Evolutionary conservation across 2,797 vertebrate species (phyloP).

Genomic region (Sparidentex hasta): DNA sequence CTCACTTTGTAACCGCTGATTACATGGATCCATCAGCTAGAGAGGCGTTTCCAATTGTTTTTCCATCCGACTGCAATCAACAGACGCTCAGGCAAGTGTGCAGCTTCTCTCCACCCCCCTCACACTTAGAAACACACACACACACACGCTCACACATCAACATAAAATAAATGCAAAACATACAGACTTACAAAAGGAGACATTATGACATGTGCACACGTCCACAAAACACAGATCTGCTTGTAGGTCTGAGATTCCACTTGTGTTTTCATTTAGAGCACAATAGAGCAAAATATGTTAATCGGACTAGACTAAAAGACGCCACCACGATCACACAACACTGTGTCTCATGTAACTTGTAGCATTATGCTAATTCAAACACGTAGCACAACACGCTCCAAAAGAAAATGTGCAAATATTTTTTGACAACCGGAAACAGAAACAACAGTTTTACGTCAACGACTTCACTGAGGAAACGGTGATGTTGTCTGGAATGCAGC

Average conservation of each 20-base stretch:
- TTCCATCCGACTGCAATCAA: conserved; percentile 74
- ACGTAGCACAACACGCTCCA: too few species aligned
- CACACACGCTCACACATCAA: neutral
- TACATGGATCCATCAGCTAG: conserved; percentile 71
- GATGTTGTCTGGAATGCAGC: too few species aligned
- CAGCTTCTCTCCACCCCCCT: neutral
- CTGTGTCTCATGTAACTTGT: neutral
- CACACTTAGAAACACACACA: conserved; percentile 14
- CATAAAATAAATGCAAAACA: neutral
- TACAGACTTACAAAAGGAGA: neutral
- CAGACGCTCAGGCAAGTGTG: conserved; percentile 32
- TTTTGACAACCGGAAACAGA: too few species aligned
- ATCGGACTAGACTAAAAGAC: too few species aligned
- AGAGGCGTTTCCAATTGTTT: conserved; percentile 75
- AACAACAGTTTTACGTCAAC: too few species aligned
- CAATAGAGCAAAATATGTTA: too few species aligned
- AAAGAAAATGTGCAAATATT: too few species aligned
- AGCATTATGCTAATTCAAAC: neutral
- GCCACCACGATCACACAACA: too few species aligned
- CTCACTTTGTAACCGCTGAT: conserved; percentile 62
- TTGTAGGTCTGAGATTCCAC: neutral
- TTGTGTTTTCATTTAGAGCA: neutral
- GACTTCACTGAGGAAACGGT: too few species aligned
- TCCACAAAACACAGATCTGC: neutral
- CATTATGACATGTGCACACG: neutral